phyloP scores from a whole-genome alignment of 2,797 vertebrate species.

The Cryptoprocta ferox region DNA sequence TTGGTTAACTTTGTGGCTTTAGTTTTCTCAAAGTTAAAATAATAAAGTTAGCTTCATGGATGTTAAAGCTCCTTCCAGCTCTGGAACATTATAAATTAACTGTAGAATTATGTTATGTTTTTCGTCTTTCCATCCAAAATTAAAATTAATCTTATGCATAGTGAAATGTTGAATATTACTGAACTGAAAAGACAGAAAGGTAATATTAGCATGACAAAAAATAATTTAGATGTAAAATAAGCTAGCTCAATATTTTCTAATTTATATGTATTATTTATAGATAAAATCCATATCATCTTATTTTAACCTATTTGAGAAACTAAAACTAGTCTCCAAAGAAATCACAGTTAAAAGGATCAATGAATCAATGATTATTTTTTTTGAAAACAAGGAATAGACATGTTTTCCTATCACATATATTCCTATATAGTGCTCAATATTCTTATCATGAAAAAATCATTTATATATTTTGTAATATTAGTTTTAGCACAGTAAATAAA shows the following conservation, averaged over 20 bases:
- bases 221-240: constrained; percentile 12
- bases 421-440: neutral
- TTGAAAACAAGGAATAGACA: neutral
- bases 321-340: constrained; percentile 1
- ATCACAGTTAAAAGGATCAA: neutral
- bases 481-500: neutral
- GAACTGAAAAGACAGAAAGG: neutral
- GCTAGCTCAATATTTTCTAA: neutral
- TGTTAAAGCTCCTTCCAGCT: neutral
- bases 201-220: neutral
- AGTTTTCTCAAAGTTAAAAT: neutral
- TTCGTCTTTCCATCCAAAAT: neutral
- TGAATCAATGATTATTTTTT: neutral
- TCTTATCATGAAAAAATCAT: neutral
- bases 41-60: neutral
- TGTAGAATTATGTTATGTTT: neutral
- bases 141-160: neutral
- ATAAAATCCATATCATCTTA: neutral
- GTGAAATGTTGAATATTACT: neutral
- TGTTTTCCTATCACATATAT: neutral
- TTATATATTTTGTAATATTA: neutral
- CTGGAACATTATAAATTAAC: neutral
- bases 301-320: neutral
- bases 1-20: neutral
- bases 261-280: neutral